These are phyloP conservation scores for Ailuropoda melanoleuca DNA, from an alignment of 2,113 vertebrate genomes.

Conservation along the genomic window DNA sequence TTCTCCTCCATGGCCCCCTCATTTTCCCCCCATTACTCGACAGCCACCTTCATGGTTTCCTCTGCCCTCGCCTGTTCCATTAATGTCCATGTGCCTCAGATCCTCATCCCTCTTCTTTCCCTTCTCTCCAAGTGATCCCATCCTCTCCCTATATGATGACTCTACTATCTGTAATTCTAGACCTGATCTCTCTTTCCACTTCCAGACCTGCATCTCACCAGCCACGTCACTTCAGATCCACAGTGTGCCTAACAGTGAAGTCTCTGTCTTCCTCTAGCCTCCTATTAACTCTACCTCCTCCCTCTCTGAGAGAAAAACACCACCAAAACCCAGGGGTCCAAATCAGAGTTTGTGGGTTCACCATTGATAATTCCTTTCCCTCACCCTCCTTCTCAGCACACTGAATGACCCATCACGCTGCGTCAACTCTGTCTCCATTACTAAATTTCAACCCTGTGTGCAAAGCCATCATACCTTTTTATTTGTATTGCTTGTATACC, in stretches of 20 bases:
- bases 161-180: neutral
- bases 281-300: neutral
- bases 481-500: neutral
- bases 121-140: neutral
- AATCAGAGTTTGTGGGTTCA: neutral
- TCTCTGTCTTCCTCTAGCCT: accelerated
- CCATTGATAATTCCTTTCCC: neutral
- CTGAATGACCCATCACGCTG: neutral
- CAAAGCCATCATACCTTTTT: neutral
- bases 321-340: neutral
- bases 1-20: neutral
- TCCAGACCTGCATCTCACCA: neutral
- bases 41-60: neutral
- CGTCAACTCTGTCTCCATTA: neutral
- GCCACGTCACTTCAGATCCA: neutral
- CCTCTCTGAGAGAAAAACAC: neutral
- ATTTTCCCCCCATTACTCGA: neutral
- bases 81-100: neutral
- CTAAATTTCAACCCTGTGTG: neutral
- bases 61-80: neutral
- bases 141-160: neutral
- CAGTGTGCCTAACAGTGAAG: neutral
- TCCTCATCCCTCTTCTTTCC: neutral
- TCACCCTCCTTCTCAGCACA: neutral
- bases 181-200: neutral